Base-by-base conservation (phyloP, 1,140 invertebrate genomes). In the Lasaia peninsularis region DNA sequence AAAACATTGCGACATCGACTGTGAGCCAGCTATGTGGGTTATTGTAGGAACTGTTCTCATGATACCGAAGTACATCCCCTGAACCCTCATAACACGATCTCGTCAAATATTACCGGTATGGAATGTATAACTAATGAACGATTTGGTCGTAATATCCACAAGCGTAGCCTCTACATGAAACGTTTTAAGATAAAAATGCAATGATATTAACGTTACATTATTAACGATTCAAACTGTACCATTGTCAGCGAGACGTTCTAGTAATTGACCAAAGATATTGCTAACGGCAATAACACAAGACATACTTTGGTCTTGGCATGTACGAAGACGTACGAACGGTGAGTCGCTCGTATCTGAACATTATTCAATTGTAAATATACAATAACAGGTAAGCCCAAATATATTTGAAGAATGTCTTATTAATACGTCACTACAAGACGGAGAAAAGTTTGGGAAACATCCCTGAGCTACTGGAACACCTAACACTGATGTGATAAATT, bases 191-290 rank as follows among this genome's bases (percentile, higher is more conserved):
- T 76, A 75, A 75, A 79, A 82, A 76, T 73, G 62, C 65, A 58
- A 75, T 75, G 71, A n/a, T 48, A 48, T 48, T 16, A 48, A 48
- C n/a, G 44, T 48, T 48, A 48, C 44, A 48, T 81, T 65, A 77
- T 69, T 75, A 78, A 79, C 72, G 70, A 80, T 81, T 62, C 63
- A 75, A 74, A 71, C 67, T 65, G 68, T 73, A 81, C 78, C 68
- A 80, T 67, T 73, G 69, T 69, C 63, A 76, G 75, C 75, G 76
- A 79, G 85, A 78, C 78, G 66, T 75, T 75, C 81, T 88, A 88
- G 75, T 88, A 88, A 88, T 88, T 88, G 86, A 88, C 83, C 86
- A 86, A 86, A 88, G 75, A 69, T 86, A 82, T 82, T 82, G 83
- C 81, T 78, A 83, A 72, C 69, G 83, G 78, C 81, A 83, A 86